Base-by-base conservation (phyloP, 2,113 vertebrate species). In the Hemicordylus capensis region DNA sequence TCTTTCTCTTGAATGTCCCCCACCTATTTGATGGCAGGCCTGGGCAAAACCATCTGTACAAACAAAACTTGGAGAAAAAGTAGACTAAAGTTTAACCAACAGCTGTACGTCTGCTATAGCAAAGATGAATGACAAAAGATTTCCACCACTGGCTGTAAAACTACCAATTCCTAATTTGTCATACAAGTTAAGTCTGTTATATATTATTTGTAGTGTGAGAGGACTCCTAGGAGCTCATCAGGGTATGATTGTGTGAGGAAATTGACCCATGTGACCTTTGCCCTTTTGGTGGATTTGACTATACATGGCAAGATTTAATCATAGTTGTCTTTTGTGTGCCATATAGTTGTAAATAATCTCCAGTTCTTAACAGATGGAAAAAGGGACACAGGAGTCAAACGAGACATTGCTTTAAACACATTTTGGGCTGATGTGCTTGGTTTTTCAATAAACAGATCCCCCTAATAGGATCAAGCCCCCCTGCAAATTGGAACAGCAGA, bases 1-100 rank as follows among this genome's bases (percentile, higher is more conserved):
- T 56, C 22, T 12, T 59, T 56, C 58, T 59, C 48, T 75, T 92
- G 86, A 83, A 89, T 89, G 75, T 83, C 59, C 79, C 28, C 89
- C 70, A 87, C 74, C 82, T 92, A 74, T 85, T 83, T 85, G 91
- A 93, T 93, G 90, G 95, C 76, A 95, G 85, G 79, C n/a, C 39
- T 91, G 93, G 90, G 89, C 80, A 89, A 90, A 96, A 94, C 93
- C 91, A 95, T 94, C 85, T 92, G 82, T 91, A 61, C 85, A 95
- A 94, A 95, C 92, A 96, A 91, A 94, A 87, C 63, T 75, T 84
- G 63, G 44, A 79, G 66, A 86, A 84, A 76, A 58, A 88, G 66
- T 26, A 69, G 72, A 54, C 90, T 72, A 42, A 69, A 88, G 81
- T 22, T 73, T 1, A 12, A 78, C 73, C 88, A 80, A 89, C 85